A percentile compares a stretch with the other conserved stretches of the same genome.
phyloP scores from a whole-genome alignment of 1,140 invertebrate genomes.

The Asobara japonica region DNA sequence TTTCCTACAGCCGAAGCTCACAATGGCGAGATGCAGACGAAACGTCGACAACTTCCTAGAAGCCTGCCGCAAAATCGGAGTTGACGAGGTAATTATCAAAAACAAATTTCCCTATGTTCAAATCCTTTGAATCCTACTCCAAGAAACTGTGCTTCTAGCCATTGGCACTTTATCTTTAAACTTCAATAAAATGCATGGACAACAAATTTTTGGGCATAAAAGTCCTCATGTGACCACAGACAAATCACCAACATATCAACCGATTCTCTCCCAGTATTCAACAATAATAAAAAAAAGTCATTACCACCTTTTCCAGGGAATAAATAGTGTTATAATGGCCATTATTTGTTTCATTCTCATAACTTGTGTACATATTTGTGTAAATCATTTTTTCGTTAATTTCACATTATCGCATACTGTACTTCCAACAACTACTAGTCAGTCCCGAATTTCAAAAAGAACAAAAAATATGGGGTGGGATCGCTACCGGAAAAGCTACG shows the following conservation, averaged over 20 bases:
- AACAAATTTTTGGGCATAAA: neutral
- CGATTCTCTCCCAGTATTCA: neutral
- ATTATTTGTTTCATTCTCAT: neutral
- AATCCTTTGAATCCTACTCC: constrained; percentile 21
- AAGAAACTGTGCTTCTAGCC: constrained; percentile 41
- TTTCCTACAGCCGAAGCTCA: constrained; percentile 85
- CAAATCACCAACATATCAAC: neutral
- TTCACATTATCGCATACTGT: constrained; percentile 32
- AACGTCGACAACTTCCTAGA: constrained; percentile 97
- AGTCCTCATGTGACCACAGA: neutral
- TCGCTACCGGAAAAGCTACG: constrained; percentile 12
- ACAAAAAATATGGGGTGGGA: neutral
- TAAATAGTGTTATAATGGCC: neutral
- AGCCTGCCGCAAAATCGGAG: constrained; percentile 91
- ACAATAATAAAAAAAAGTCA: neutral
- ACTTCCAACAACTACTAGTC: constrained; percentile 66
- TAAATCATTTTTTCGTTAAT: constrained; percentile 26
- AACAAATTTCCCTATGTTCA: constrained; percentile 1
- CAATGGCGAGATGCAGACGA: constrained; percentile 90
- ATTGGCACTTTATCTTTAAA: constrained; percentile 36
- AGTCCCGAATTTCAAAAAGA: constrained; percentile 53
- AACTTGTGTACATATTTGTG: neutral
- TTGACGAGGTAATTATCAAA: constrained; percentile 84
- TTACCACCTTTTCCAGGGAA: neutral
- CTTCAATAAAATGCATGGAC: constrained; percentile 34